Evolutionary conservation across 2,888 invertebrate genomes (phyloP).

Genomic region (Mayetiola destructor): DNA sequence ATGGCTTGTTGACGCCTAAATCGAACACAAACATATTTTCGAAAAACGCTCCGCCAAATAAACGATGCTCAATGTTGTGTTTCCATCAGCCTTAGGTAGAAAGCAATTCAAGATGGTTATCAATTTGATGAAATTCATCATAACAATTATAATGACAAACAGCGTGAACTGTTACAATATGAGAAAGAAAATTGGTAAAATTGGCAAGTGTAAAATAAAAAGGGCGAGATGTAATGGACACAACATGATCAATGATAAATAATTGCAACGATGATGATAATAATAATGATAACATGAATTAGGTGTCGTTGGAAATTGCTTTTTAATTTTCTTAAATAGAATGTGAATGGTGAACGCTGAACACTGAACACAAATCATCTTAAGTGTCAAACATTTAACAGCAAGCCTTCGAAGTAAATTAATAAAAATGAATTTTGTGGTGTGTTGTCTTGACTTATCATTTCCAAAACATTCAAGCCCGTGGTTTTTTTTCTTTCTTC

Average conservation of each 20-base stretch:
- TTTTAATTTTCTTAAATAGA: background rate
- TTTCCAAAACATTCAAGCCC: too few species aligned
- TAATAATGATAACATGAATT: background rate
- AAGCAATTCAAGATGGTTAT: too few species aligned
- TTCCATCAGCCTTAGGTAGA: background rate
- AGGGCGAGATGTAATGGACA: background rate
- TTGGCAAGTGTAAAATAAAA: too few species aligned
- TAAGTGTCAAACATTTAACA: background rate
- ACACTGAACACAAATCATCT: background rate
- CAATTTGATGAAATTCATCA: background rate
- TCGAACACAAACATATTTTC: too few species aligned
- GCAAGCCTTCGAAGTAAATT: background rate
- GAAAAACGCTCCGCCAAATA: too few species aligned
- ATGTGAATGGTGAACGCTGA: background rate
- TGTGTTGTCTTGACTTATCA: background rate
- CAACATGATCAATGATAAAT: background rate
- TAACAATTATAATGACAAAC: too few species aligned
- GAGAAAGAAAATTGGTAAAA: too few species aligned
- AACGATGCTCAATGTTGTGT: background rate
- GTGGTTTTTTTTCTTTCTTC: too few species aligned
- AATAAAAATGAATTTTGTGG: slow-evolving; percentile 4
- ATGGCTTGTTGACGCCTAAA: background rate
- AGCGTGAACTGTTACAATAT: too few species aligned
- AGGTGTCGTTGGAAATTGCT: background rate
- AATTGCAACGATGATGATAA: background rate